These are phyloP conservation scores for Harpagifer antarcticus DNA, from an alignment of 2,797 vertebrate species.

Conservation along the genomic window DNA sequence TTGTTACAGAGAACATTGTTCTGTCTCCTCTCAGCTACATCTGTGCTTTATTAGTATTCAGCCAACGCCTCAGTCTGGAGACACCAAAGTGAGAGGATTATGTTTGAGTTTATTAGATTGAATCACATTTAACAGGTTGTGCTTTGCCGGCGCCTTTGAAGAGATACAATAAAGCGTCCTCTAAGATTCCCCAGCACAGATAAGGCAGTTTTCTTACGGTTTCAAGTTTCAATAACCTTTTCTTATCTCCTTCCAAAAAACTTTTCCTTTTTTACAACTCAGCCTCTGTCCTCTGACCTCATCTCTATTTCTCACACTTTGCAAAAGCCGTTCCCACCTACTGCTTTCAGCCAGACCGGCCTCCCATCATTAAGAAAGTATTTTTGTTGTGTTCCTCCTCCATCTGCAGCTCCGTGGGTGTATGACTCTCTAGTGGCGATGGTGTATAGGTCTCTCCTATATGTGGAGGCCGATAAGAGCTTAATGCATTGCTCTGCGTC, in stretches of 20 bases:
- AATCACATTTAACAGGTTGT: slow-evolving; percentile 54
- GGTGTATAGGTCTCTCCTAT: slow-evolving; percentile 67
- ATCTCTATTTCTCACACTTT: slow-evolving; percentile 32
- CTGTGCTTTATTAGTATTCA: slow-evolving; percentile 46
- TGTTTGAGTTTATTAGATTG: slow-evolving; percentile 55
- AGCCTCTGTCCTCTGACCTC: slow-evolving; percentile 39
- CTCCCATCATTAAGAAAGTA: slow-evolving; percentile 57
- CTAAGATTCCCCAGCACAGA: slow-evolving; percentile 24
- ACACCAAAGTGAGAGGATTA: slow-evolving; percentile 45
- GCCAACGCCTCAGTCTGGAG: slow-evolving; percentile 3
- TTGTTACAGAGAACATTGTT: slow-evolving; percentile 15
- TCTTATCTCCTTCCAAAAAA: slow-evolving; percentile 38
- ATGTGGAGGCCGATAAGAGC: slow-evolving; percentile 79
- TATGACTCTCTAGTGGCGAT: slow-evolving; percentile 45
- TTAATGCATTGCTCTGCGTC: slow-evolving; percentile 81
- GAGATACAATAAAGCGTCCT: slow-evolving; percentile 23
- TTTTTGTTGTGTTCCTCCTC: slow-evolving; percentile 53
- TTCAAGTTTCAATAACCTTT: slow-evolving; percentile 38
- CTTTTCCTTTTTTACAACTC: slow-evolving; percentile 3
- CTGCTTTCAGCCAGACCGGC: slow-evolving; percentile 22
- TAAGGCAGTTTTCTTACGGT: slow-evolving; percentile 24
- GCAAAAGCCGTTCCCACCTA: slow-evolving; percentile 24
- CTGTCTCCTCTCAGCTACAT: slow-evolving; percentile 1
- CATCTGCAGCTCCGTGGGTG: slow-evolving; percentile 51
- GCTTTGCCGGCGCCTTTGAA: slow-evolving; percentile 48